A percentile compares a stretch with the other conserved stretches of the same genome.
phyloP scores from a whole-genome alignment of 1,140 invertebrate genomes.

The Lordiphosa mommai region DNA sequence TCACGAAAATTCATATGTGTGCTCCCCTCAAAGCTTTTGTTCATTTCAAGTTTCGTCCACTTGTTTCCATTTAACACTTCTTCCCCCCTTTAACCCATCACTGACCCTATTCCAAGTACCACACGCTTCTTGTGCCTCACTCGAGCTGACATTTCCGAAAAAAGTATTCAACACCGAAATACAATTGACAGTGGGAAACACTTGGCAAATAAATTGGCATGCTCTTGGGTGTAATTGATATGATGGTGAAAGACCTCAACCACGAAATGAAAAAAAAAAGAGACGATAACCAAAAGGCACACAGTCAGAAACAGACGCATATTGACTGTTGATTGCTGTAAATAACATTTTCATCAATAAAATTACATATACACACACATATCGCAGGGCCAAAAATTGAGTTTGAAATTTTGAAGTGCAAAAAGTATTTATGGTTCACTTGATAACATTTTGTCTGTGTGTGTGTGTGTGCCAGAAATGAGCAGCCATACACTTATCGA shows the following conservation, averaged over 20 bases:
- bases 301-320: constrained; percentile 18
- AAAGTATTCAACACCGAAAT: constrained; percentile 5
- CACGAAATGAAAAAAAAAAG: constrained; percentile 19
- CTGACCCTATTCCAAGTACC: too few relatives aligned
- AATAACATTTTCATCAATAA: constrained; percentile 75
- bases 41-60: too few relatives aligned
- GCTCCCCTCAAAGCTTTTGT: not conserved
- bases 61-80: too few relatives aligned
- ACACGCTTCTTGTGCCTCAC: not conserved
- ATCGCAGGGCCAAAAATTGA: constrained; percentile 54
- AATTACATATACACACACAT: constrained; percentile 42
- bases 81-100: too few relatives aligned
- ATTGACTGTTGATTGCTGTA: constrained; percentile 57
- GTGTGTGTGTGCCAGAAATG: constrained; percentile 7
- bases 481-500: not conserved
- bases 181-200: constrained; percentile 45
- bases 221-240: constrained; percentile 71
- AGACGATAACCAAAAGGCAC: constrained; percentile 29
- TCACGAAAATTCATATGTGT: not conserved
- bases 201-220: constrained; percentile 63
- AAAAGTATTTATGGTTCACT: constrained; percentile 67
- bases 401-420: constrained; percentile 69
- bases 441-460: constrained; percentile 52
- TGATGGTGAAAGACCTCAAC: constrained; percentile 18
- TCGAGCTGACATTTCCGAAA: constrained; percentile 6